phyloP scores from a whole-genome alignment of 2,113 vertebrate genomes.

The Gallinago jamesoni region DNA sequence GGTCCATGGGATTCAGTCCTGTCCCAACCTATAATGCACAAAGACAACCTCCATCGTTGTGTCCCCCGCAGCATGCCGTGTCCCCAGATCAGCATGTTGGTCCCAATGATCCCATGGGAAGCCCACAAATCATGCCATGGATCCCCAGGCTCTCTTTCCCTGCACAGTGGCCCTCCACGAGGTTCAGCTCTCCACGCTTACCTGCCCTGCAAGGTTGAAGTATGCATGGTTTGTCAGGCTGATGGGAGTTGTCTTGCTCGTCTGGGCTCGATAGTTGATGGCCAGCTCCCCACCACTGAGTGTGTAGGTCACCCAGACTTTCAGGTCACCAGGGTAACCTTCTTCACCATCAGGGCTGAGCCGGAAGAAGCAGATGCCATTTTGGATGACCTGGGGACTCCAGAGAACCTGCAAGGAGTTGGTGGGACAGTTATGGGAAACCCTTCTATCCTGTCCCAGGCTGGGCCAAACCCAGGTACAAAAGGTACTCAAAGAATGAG shows the following conservation, averaged over 20 bases:
- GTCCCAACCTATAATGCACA: neutral
- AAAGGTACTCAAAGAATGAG: neutral
- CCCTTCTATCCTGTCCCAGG: neutral
- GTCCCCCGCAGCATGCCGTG: neutral
- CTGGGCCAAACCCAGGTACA: neutral
- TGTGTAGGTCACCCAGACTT: constrained; percentile 86
- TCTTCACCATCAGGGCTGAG: constrained; percentile 90
- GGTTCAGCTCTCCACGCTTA: constrained; percentile 27
- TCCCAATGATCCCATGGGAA: neutral
- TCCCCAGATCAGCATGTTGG: neutral
- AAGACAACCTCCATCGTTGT: neutral
- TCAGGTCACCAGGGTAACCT: constrained; percentile 90
- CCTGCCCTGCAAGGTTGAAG: constrained; percentile 94
- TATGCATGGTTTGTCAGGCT: constrained; percentile 94
- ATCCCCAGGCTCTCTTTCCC: neutral
- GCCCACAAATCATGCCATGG: neutral
- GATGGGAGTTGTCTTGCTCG: constrained; percentile 85
- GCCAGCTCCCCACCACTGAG: constrained; percentile 79
- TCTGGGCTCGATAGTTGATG: constrained; percentile 82
- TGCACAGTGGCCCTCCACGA: accelerated
- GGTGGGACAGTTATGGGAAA: neutral
- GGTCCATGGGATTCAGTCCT: neutral
- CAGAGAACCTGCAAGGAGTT: constrained; percentile 84
- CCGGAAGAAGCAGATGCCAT: constrained; percentile 82
- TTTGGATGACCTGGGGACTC: constrained; percentile 76